Conservation (phyloP, 2,888 invertebrate species). For the Mesorhabditis belari region DNA sequence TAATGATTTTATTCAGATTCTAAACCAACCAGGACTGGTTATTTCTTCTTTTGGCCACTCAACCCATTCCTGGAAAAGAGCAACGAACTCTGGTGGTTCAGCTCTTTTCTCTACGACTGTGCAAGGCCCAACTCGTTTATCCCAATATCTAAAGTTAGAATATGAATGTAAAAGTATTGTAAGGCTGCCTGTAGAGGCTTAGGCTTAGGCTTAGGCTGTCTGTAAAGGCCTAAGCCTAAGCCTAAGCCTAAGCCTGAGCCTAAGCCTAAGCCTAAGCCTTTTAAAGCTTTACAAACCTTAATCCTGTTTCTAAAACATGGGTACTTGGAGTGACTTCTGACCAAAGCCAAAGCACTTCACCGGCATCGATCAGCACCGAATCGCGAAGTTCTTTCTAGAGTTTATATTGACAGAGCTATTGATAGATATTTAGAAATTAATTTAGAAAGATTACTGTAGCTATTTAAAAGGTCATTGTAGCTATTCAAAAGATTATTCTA, state of each 20-base stretch:
- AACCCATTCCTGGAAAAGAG: not conserved
- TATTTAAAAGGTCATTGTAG: no score
- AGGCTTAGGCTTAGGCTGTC: no score
- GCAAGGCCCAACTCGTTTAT: constrained; percentile 11
- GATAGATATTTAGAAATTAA: no score
- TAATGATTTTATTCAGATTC: not conserved
- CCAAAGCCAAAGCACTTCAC: constrained; percentile 41
- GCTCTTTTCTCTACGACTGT: constrained; percentile 27
- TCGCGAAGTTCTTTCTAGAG: constrained; percentile 12
- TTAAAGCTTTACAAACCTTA: not conserved
- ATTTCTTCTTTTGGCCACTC: not conserved
- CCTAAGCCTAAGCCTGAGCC: no score
- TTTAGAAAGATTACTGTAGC: no score
- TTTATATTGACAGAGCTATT: no score
- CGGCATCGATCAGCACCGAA: constrained; percentile 34
- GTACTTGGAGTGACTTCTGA: constrained; percentile 23
- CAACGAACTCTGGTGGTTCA: constrained; percentile 34
- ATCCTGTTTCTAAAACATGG: not conserved
- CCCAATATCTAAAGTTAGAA: constrained; percentile 9
- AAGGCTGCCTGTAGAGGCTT: no score
- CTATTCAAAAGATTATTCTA: no score
- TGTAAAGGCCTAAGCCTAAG: no score
- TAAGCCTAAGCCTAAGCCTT: no score
- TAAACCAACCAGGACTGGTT: not conserved
- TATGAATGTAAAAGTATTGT: not conserved